phyloP scores from a whole-genome alignment of 2,113 vertebrate species.

The Salvelinus fontinalis region DNA sequence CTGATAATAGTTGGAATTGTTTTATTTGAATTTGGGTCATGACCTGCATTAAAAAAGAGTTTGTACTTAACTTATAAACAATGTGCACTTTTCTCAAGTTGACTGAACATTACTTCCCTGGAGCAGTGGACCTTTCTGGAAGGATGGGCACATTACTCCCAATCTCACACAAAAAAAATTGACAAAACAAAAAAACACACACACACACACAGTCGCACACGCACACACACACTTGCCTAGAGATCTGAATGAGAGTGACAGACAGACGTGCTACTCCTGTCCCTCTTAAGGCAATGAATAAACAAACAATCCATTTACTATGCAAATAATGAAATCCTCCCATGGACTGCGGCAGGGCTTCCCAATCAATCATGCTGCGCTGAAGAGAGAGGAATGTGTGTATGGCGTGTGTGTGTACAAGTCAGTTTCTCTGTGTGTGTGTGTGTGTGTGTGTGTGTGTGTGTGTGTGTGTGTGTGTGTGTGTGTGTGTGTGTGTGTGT shows the following conservation, averaged over 20 bases:
- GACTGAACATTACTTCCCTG: not conserved
- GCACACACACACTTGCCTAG: not conserved
- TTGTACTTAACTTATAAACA: too few relatives aligned
- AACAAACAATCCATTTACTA: constrained; percentile 14
- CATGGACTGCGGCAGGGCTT: not conserved
- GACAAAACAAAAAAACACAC: too few relatives aligned
- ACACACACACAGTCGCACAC: not conserved
- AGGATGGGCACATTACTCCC: too few relatives aligned
- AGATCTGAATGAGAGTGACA: not conserved
- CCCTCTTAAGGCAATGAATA: not conserved
- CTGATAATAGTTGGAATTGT: too few relatives aligned
- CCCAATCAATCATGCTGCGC: constrained; percentile 11
- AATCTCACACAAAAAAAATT: too few relatives aligned
- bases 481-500: too few relatives aligned
- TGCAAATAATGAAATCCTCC: constrained; percentile 6
- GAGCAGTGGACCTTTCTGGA: too few relatives aligned
- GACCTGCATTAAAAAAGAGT: too few relatives aligned
- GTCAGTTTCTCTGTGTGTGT: not conserved
- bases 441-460: not conserved
- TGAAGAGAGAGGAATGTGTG: not conserved
- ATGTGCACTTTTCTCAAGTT: not conserved
- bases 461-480: not conserved
- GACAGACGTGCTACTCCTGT: not conserved
- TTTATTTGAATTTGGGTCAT: not conserved
- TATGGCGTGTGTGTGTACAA: not conserved